Evolutionary conservation across 2,113 vertebrate genomes (phyloP).

Genomic region (Myotis brandtii): DNA sequence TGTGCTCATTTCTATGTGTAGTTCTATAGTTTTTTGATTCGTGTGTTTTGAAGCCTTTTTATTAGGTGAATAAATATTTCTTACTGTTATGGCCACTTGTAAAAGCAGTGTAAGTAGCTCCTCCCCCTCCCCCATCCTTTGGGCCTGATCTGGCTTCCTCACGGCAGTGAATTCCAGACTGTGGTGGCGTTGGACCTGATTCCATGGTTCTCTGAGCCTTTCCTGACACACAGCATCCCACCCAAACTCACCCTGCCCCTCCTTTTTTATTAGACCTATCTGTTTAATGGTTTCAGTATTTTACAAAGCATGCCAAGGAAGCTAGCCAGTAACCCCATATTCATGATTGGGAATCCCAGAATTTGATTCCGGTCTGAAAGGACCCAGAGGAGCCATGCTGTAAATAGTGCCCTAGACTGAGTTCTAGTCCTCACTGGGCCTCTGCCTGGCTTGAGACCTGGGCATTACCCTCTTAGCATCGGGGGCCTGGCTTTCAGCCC

Average conservation of each 20-base stretch:
- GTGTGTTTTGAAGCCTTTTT: neutral
- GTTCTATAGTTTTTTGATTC: neutral
- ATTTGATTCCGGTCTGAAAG: neutral
- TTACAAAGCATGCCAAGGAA: neutral
- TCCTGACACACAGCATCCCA: accelerated
- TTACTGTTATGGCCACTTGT: neutral
- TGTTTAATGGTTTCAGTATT: neutral
- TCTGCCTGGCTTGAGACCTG: neutral
- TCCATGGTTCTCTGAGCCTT: neutral
- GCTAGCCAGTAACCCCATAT: neutral
- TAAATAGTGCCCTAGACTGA: neutral
- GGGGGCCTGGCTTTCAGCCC: neutral
- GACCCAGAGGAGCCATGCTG: neutral
- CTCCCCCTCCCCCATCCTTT: neutral
- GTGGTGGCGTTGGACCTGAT: accelerated
- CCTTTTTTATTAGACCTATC: neutral
- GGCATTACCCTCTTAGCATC: neutral
- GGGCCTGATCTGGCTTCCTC: neutral
- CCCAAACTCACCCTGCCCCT: accelerated
- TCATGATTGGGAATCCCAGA: neutral
- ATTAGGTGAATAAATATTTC: constrained; percentile 16
- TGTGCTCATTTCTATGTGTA: neutral
- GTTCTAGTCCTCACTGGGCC: neutral
- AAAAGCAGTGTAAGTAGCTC: neutral
- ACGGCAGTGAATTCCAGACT: neutral